Conservation (phyloP, 2,888 invertebrate genomes). For the Troides helena region DNA sequence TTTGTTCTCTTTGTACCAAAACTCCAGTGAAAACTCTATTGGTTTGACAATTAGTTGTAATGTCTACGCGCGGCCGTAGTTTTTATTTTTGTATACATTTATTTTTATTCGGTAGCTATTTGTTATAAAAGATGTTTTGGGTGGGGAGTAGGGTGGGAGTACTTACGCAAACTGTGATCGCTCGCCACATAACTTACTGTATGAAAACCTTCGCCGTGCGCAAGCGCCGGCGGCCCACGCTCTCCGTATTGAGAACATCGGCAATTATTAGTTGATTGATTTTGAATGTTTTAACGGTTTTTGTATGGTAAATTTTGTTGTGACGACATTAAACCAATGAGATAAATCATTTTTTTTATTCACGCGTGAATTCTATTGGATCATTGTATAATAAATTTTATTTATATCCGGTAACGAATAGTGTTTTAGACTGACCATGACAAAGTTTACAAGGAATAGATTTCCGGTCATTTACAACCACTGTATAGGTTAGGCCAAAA, state of each 20-base stretch:
- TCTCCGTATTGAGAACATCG: neutral
- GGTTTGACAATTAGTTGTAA: conserved; percentile 32
- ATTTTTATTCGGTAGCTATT: conserved; percentile 37
- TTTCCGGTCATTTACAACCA: neutral
- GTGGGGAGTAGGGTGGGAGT: conserved; percentile 5
- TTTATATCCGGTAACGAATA: neutral
- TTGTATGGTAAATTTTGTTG: conserved; percentile 38
- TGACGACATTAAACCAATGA: conserved; percentile 11
- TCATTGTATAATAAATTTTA: neutral
- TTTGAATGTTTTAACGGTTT: conserved; percentile 37
- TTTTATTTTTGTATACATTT: conserved; percentile 39
- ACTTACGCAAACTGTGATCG: conserved; percentile 25
- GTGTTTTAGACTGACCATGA: conserved; percentile 5
- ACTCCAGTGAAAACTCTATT: conserved; percentile 41
- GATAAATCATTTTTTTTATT: conserved; percentile 9
- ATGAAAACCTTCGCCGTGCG: neutral
- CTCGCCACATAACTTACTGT: conserved; percentile 12
- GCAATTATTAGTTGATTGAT: neutral
- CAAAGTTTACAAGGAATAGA: conserved; percentile 6
- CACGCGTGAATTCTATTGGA: neutral
- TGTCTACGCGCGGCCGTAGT: conserved; percentile 34
- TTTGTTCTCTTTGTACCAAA: conserved; percentile 35
- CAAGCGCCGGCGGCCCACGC: neutral
- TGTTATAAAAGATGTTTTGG: conserved; percentile 29
- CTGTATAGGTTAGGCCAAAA: neutral